A percentile compares a stretch with the other conserved stretches of the same genome.
Conservation (phyloP, 2,113 vertebrate species). For the Ceyx melanurus region DNA sequence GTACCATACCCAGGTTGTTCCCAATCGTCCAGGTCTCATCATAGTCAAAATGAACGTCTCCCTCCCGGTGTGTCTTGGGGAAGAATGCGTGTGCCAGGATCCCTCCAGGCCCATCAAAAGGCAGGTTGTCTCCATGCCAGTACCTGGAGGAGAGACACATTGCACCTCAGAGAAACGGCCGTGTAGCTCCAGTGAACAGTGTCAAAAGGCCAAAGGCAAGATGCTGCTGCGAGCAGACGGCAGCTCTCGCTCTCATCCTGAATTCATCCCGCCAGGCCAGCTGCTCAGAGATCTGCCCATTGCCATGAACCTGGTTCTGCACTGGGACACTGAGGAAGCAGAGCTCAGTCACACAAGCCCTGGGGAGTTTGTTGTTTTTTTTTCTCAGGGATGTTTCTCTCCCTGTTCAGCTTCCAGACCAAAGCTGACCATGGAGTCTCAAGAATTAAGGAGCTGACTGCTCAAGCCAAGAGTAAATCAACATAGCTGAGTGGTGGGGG, state of each 20-base stretch:
- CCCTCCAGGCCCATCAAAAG: conserved; percentile 92
- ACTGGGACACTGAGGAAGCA: not conserved
- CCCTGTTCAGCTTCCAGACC: not conserved
- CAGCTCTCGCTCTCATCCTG: not conserved
- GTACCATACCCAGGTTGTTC: conserved; percentile 84
- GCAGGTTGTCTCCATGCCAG: conserved; percentile 91
- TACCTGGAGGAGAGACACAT: conserved; percentile 75
- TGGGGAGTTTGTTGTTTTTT: not conserved
- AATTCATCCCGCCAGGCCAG: not conserved
- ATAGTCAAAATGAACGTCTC: conserved; percentile 93
- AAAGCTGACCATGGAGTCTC: not conserved
- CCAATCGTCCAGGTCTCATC: conserved; percentile 93
- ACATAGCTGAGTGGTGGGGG: not conserved
- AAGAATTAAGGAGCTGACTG: not conserved
- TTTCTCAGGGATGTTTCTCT: conserved; percentile 15
- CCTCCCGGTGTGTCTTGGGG: conserved; percentile 88
- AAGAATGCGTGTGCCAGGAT: conserved; percentile 95
- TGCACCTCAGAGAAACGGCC: not conserved
- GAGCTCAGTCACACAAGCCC: not conserved
- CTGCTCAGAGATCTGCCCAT: not conserved
- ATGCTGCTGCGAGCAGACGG: not conserved
- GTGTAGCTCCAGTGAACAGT: not conserved
- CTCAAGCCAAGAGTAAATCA: not conserved
- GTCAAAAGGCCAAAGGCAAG: not conserved
- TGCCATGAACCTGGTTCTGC: not conserved